Conservation (phyloP, 2,113 vertebrate genomes). For the Eulemur rufifrons region DNA sequence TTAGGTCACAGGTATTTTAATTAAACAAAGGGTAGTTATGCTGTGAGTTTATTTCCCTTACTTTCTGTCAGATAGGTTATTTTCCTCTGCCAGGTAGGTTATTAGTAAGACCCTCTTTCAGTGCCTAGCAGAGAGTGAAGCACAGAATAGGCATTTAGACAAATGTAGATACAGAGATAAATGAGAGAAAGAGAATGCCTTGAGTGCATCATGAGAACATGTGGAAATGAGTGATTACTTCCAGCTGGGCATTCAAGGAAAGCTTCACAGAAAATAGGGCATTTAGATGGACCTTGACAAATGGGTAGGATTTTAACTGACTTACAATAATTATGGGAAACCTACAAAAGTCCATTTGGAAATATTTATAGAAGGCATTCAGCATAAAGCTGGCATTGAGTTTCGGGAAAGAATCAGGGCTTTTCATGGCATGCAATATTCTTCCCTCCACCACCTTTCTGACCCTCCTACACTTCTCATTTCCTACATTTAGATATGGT, state of each 20-base stretch:
- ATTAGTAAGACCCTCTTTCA: neutral
- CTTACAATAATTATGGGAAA: neutral
- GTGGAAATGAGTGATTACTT: neutral
- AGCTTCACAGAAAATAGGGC: neutral
- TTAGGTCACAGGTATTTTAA: too few relatives aligned
- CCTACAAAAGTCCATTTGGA: neutral
- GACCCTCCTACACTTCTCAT: neutral
- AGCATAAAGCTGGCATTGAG: neutral
- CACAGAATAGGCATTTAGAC: neutral
- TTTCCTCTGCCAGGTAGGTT: too few relatives aligned
- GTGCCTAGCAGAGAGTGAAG: neutral
- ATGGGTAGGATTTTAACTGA: slow-evolving; percentile 14
- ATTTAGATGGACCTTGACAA: neutral
- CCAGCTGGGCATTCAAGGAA: neutral
- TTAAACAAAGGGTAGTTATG: too few relatives aligned
- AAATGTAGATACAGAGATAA: neutral
- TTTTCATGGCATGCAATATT: neutral
- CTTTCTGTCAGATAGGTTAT: too few relatives aligned
- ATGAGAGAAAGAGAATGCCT: neutral
- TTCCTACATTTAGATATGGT: neutral
- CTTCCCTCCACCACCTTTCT: neutral
- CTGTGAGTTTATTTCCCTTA: too few relatives aligned
- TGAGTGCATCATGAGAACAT: neutral
- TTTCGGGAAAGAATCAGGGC: neutral
- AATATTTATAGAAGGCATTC: neutral